Percentiles rank a stretch among this genome's conserved stretches.
phyloP scores from a whole-genome alignment of 1,140 invertebrate genomes.

The Drosophila rufa region DNA sequence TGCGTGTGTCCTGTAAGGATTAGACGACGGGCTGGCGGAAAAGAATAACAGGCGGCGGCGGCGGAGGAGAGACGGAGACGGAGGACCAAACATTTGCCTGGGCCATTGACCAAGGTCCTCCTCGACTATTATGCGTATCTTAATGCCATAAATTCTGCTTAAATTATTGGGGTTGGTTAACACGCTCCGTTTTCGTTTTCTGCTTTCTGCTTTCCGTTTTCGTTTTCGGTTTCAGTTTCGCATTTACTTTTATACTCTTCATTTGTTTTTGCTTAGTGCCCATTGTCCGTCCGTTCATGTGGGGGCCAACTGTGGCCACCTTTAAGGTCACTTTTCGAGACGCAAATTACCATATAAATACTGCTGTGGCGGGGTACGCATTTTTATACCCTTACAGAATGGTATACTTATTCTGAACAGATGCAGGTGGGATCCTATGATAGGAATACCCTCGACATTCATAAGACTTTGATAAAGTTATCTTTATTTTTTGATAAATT shows the following conservation, averaged over 20 bases:
- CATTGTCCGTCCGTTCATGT: conserved; percentile 50
- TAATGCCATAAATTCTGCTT: conserved; percentile 83
- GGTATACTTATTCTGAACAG: background rate
- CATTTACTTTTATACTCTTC: conserved; percentile 71
- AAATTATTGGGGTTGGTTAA: conserved; percentile 83
- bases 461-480: too few species aligned
- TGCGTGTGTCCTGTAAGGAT: conserved; percentile 70
- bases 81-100: conserved; percentile 68
- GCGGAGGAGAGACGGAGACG: background rate
- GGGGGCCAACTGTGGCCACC: conserved; percentile 34
- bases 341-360: conserved; percentile 53
- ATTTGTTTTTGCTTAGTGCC: conserved; percentile 61
- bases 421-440: background rate
- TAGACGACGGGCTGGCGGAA: conserved; percentile 57
- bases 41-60: conserved; percentile 38
- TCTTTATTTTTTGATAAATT: too few species aligned
- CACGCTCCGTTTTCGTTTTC: conserved; percentile 51
- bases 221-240: conserved; percentile 50
- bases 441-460: background rate
- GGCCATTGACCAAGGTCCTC: conserved; percentile 70
- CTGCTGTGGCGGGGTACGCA: conserved; percentile 8
- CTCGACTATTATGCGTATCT: conserved; percentile 72
- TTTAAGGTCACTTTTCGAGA: conserved; percentile 44
- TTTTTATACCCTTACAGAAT: conserved; percentile 7
- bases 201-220: conserved; percentile 22